Evolutionary conservation across 2,888 invertebrate species (phyloP).

Genomic region (Drepanosiphum platanoidis): DNA sequence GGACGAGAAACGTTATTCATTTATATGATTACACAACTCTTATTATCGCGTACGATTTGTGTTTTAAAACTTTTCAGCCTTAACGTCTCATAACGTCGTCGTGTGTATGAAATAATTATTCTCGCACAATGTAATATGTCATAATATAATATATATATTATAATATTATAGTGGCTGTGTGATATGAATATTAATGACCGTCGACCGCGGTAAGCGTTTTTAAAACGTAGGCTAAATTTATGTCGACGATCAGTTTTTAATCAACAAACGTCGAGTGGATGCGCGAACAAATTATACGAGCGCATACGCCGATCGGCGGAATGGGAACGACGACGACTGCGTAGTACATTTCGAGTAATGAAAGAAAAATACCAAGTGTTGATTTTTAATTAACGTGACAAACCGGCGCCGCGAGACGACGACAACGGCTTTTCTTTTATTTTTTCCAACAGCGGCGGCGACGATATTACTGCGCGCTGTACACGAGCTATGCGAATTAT

Average conservation of each 20-base stretch:
- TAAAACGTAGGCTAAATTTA: not conserved
- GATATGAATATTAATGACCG: no score
- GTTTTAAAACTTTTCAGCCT: no score
- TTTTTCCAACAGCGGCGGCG: not conserved
- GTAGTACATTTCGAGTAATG: not conserved
- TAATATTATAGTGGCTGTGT: no score
- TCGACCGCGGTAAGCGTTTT: not conserved
- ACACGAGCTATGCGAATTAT: not conserved
- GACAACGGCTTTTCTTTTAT: not conserved
- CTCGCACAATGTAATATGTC: no score
- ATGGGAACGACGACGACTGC: no score
- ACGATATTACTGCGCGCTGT: not conserved
- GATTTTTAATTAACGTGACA: conserved; percentile 9
- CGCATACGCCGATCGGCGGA: no score
- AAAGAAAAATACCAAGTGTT: conserved; percentile 30
- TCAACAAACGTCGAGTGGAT: not conserved
- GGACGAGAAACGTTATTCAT: no score
- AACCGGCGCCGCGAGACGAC: not conserved
- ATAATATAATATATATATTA: no score
- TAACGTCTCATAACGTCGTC: no score
- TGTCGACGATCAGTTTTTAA: not conserved
- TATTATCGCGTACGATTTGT: no score
- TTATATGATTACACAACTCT: no score
- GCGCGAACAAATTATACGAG: not conserved
- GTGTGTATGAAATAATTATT: no score